Evolutionary conservation across 2,888 invertebrate genomes (phyloP).

Genomic region (Agrochola litura): DNA sequence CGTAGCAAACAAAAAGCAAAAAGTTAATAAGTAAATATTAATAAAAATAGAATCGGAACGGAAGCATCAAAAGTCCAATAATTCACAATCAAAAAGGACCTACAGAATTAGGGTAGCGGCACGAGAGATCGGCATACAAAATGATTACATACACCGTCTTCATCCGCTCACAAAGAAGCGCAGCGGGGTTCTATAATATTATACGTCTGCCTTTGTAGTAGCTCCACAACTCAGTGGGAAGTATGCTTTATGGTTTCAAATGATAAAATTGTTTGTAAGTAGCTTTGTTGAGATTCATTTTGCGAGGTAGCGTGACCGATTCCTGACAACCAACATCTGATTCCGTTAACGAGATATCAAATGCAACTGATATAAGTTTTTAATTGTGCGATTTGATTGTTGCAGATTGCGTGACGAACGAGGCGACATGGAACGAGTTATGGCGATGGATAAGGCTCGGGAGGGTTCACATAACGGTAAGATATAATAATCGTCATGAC

Average conservation of each 20-base stretch:
- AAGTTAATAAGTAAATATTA: slow-evolving; percentile 82
- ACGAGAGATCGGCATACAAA: slow-evolving; percentile 87
- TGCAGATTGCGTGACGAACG: slow-evolving; percentile 96
- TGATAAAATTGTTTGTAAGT: slow-evolving; percentile 90
- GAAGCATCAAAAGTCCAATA: slow-evolving; percentile 87
- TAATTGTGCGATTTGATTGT: slow-evolving; percentile 82
- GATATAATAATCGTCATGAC: slow-evolving; percentile 68
- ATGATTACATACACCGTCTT: slow-evolving; percentile 89
- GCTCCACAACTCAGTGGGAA: slow-evolving; percentile 87
- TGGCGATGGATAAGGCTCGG: slow-evolving; percentile 95
- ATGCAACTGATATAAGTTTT: slow-evolving; percentile 63
- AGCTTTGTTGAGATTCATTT: slow-evolving; percentile 86
- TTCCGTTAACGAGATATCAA: slow-evolving; percentile 83
- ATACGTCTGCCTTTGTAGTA: slow-evolving; percentile 89
- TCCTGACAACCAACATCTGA: slow-evolving; percentile 75
- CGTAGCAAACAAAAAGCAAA: slow-evolving; percentile 64
- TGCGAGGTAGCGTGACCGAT: slow-evolving; percentile 85
- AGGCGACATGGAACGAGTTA: slow-evolving; percentile 95
- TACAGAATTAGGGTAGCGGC: slow-evolving; percentile 88
- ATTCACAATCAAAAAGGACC: slow-evolving; percentile 89
- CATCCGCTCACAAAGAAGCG: slow-evolving; percentile 88
- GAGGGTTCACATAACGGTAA: slow-evolving; percentile 97
- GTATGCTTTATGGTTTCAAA: slow-evolving; percentile 90
- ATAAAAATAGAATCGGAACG: slow-evolving; percentile 85
- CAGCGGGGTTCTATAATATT: slow-evolving; percentile 90